Percentiles rank a stretch among this genome's conserved stretches.
These are phyloP conservation scores for Pasiphila rectangulata DNA, from an alignment of 2,888 invertebrate genomes.

Conservation along the genomic window DNA sequence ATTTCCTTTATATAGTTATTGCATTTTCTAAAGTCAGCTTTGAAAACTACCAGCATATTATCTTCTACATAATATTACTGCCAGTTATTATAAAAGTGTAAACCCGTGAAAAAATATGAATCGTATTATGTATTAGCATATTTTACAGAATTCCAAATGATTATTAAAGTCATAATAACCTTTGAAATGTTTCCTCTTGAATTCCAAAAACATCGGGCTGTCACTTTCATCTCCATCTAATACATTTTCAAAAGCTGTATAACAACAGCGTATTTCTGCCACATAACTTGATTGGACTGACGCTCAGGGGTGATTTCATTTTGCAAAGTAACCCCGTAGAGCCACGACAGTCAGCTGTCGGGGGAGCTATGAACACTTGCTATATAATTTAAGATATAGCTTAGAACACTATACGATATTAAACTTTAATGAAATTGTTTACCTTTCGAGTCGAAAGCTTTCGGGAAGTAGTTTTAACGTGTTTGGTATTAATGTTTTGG, in stretches of 20 bases:
- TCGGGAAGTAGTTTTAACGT: slow-evolving; percentile 12
- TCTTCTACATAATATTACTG: too few relatives aligned
- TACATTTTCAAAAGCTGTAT: slow-evolving; percentile 12
- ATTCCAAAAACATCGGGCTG: neutral
- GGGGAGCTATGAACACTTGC: slow-evolving; percentile 30
- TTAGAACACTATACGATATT: slow-evolving; percentile 41
- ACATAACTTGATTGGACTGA: slow-evolving; percentile 28
- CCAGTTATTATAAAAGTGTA: too few relatives aligned
- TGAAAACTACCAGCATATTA: too few relatives aligned
- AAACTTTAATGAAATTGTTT: slow-evolving; percentile 38
- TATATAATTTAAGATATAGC: slow-evolving; percentile 30
- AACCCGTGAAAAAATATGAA: too few relatives aligned
- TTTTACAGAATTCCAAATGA: too few relatives aligned
- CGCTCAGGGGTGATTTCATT: slow-evolving; percentile 56
- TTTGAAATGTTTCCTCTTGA: too few relatives aligned
- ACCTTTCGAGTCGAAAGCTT: slow-evolving; percentile 20
- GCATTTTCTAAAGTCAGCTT: too few relatives aligned
- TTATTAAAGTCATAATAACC: too few relatives aligned
- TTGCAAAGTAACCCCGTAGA: slow-evolving; percentile 54
- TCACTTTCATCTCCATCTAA: slow-evolving; percentile 10
- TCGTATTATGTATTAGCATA: too few relatives aligned
- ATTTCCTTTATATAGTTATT: too few relatives aligned
- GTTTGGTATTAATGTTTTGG: slow-evolving; percentile 9
- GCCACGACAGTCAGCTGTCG: slow-evolving; percentile 39
- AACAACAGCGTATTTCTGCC: slow-evolving; percentile 20